phyloP scores from a whole-genome alignment of 2,797 vertebrate species.

The Chaenodraco wilsoni region DNA sequence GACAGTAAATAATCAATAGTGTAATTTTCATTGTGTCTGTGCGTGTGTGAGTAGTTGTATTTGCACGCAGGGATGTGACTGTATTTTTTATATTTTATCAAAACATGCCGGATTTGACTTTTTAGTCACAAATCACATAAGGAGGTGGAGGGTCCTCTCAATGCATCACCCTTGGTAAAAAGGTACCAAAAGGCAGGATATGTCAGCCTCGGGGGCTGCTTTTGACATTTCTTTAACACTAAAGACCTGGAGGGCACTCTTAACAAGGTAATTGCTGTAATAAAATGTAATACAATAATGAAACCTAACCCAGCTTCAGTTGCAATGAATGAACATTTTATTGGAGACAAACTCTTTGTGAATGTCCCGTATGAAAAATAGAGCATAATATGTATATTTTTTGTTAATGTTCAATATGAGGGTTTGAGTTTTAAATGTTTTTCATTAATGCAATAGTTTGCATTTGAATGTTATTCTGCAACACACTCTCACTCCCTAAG shows the following conservation, averaged over 20 bases:
- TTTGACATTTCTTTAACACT: neutral
- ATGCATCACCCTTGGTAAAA: slow-evolving; percentile 21
- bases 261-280: neutral
- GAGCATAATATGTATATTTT: neutral
- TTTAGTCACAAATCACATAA: slow-evolving; percentile 9
- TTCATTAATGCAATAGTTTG: neutral
- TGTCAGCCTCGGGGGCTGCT: neutral
- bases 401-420: no score
- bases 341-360: neutral
- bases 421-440: no score
- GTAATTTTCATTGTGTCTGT: neutral
- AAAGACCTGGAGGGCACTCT: neutral
- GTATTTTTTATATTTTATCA: slow-evolving; percentile 13
- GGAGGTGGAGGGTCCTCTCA: slow-evolving; percentile 17
- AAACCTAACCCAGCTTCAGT: neutral
- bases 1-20: slow-evolving; percentile 6
- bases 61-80: neutral
- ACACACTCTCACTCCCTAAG: no score
- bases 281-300: neutral
- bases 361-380: neutral
- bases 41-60: neutral
- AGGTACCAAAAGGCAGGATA: neutral
- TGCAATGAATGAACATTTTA: neutral
- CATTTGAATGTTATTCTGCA: neutral
- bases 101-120: slow-evolving; percentile 19